These are phyloP conservation scores for Pseudopipra pipra DNA, from an alignment of 2,113 vertebrate species.

Conservation along the genomic window DNA sequence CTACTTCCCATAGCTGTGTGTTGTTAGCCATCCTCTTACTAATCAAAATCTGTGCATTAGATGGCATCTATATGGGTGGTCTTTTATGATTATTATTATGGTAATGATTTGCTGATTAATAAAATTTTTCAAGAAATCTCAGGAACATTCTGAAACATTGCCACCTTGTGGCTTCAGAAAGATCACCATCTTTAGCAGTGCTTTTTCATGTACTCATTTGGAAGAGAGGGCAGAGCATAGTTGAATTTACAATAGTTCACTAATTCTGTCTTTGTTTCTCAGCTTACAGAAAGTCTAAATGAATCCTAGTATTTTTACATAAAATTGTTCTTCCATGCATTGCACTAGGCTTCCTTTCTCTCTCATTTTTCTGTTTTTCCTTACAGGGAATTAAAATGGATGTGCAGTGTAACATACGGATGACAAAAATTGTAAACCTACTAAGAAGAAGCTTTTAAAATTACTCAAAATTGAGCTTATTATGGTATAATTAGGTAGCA, in stretches of 20 bases:
- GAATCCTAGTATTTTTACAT: neutral
- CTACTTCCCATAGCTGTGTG: neutral
- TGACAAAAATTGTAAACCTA: neutral
- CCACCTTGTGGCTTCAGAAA: constrained; percentile 27
- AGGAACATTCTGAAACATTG: constrained; percentile 21
- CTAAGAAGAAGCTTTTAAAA: neutral
- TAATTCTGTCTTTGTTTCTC: neutral
- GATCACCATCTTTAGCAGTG: neutral
- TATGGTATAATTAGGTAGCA: neutral
- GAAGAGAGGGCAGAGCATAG: neutral
- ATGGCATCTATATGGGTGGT: neutral
- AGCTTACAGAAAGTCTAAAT: neutral
- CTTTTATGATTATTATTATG: neutral
- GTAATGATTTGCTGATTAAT: neutral
- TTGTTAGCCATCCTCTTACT: neutral
- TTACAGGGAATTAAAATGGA: neutral
- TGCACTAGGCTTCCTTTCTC: neutral
- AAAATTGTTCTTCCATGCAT: neutral
- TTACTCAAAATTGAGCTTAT: neutral
- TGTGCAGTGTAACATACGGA: neutral
- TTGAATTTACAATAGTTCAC: neutral
- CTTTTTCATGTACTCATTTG: neutral
- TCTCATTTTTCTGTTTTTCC: neutral
- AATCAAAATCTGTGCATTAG: neutral
- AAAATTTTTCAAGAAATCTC: neutral